Evolutionary conservation across 2,113 vertebrate species (phyloP).

Genomic region (Danio rerio): GRCz12tu NC_133177.1:4250501-4251000

Average conservation of each 20-base stretch:
- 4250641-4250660: background rate
- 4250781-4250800: conserved; percentile 42
- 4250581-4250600: too few species aligned
- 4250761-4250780: conserved; percentile 41
- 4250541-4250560: too few species aligned
- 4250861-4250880: conserved; percentile 47
- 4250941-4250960: conserved; percentile 39
- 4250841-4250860: conserved; percentile 21
- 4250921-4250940: conserved; percentile 35
- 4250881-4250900: conserved; percentile 48
- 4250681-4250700: conserved; percentile 1
- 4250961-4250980: conserved; percentile 2
- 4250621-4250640: background rate
- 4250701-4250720: conserved; percentile 24
- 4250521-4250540: too few species aligned
- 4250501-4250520: too few species aligned
- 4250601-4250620: background rate
- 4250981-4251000: background rate
- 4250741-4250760: conserved; percentile 30
- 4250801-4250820: conserved; percentile 49
- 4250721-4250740: conserved; percentile 51
- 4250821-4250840: conserved; percentile 44
- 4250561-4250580: too few species aligned
- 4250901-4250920: conserved; percentile 48
- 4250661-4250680: background rate